phyloP scores from a whole-genome alignment of 2,797 vertebrate species.

The Lithobates sylvaticus region DNA sequence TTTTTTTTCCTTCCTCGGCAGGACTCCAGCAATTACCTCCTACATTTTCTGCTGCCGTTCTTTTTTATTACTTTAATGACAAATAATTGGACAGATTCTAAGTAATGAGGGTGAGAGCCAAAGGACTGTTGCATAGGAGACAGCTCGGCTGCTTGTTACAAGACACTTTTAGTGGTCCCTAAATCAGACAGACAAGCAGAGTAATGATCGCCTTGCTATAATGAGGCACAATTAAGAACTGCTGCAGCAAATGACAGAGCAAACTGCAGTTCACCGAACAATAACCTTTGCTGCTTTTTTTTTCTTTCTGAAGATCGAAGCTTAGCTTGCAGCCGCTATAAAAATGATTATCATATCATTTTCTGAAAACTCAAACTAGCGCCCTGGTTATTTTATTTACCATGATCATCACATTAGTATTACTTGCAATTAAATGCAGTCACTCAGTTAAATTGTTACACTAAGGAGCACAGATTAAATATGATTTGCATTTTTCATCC shows the following conservation, averaged over 20 bases:
- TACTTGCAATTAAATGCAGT: conserved; percentile 66
- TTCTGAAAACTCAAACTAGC: conserved; percentile 62
- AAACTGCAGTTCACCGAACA: conserved; percentile 79
- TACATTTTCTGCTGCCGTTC: conserved; percentile 80
- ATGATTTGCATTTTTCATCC: conserved; percentile 42
- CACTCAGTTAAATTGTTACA: conserved; percentile 63
- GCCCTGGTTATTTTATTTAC: conserved; percentile 62
- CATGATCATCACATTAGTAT: conserved; percentile 57
- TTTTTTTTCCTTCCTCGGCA: conserved; percentile 68
- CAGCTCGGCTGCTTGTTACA: conserved; percentile 77
- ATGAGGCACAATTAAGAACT: conserved; percentile 86
- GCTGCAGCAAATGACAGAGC: conserved; percentile 80
- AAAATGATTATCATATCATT: conserved; percentile 66
- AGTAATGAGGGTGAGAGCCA: conserved; percentile 84
- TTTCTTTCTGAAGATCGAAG: conserved; percentile 78
- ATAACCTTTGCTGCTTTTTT: conserved; percentile 76
- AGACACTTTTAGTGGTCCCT: conserved; percentile 85
- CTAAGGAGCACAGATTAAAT: conserved; percentile 63
- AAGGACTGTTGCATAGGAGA: conserved; percentile 80
- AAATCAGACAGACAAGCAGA: conserved; percentile 87
- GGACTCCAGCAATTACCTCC: conserved; percentile 81
- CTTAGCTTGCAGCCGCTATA: conserved; percentile 68
- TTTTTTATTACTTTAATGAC: conserved; percentile 87
- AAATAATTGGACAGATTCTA: conserved; percentile 88
- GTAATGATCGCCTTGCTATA: conserved; percentile 83